phyloP scores from a whole-genome alignment of 2,797 vertebrate species.

The Phrynocephalus forsythii region DNA sequence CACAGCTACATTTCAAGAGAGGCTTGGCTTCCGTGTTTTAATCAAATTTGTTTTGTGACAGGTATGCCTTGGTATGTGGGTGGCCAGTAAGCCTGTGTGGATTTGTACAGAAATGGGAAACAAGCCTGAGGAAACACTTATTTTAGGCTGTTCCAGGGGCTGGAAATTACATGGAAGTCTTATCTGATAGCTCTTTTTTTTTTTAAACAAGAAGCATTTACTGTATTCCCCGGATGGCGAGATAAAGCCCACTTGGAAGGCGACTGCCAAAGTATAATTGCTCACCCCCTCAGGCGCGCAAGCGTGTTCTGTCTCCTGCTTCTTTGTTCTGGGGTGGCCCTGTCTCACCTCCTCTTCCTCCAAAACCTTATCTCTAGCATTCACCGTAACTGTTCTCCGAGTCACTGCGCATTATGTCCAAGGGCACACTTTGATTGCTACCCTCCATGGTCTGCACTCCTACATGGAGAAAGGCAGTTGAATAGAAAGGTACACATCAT shows the following conservation, averaged over 20 bases:
- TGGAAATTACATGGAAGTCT: conserved; percentile 76
- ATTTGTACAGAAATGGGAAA: conserved; percentile 74
- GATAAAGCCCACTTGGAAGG: conserved; percentile 63
- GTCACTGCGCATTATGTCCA: background rate
- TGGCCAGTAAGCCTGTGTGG: conserved; percentile 73
- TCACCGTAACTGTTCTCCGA: background rate
- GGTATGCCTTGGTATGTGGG: conserved; percentile 67
- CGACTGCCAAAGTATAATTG: conserved; percentile 72
- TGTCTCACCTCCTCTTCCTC: conserved; percentile 64
- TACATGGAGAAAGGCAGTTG: background rate
- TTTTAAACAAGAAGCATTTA: conserved; percentile 64
- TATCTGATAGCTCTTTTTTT: conserved; percentile 74
- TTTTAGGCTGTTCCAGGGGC: conserved; percentile 69
- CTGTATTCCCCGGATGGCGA: conserved; percentile 66
- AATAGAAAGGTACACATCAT: background rate
- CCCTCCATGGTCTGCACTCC: conserved; percentile 12
- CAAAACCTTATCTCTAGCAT: conserved; percentile 41
- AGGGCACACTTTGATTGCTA: conserved; percentile 9
- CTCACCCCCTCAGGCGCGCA: conserved; percentile 68
- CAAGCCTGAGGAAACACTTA: conserved; percentile 75
- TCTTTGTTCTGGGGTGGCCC: conserved; percentile 76
- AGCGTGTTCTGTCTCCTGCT: conserved; percentile 70
- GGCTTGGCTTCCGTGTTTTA: conserved; percentile 12
- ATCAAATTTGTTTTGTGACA: conserved; percentile 62
- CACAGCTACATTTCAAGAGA: conserved; percentile 9